These are phyloP conservation scores for Mimachlamys varia DNA, from an alignment of 2,888 invertebrate genomes.

Conservation along the genomic window DNA sequence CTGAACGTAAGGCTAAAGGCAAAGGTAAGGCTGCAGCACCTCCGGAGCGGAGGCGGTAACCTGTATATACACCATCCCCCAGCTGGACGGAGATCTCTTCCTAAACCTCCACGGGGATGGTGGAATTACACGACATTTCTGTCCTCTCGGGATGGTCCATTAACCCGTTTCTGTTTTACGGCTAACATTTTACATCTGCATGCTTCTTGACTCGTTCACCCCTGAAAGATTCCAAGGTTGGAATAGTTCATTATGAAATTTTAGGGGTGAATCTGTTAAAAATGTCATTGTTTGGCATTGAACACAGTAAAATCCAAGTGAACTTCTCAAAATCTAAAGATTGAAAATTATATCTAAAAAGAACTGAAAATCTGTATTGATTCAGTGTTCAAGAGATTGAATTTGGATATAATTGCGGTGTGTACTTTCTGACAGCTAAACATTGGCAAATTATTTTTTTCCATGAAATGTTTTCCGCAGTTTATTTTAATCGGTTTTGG, in stretches of 20 bases:
- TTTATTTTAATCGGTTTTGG: too few relatives aligned
- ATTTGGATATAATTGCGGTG: neutral
- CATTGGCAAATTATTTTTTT: too few relatives aligned
- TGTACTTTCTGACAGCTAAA: neutral
- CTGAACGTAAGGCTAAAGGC: slow-evolving; percentile 69
- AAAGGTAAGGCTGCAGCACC: slow-evolving; percentile 39
- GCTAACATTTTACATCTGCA: slow-evolving; percentile 17
- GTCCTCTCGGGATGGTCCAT: neutral
- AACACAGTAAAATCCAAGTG: neutral
- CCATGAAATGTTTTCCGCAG: too few relatives aligned
- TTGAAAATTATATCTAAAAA: neutral
- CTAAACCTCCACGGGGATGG: neutral
- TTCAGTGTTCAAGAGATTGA: neutral
- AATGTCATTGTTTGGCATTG: neutral
- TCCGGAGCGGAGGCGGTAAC: neutral
- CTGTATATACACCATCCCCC: neutral
- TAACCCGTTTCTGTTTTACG: neutral
- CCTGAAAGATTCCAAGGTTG: too few relatives aligned
- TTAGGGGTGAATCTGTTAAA: too few relatives aligned
- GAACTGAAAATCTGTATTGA: neutral
- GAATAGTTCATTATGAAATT: too few relatives aligned
- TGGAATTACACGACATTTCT: neutral
- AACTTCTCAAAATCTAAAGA: neutral
- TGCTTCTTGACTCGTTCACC: neutral
- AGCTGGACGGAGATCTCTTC: neutral